Conservation (phyloP, 1,140 invertebrate genomes). For the Helicoverpa armigera region DNA sequence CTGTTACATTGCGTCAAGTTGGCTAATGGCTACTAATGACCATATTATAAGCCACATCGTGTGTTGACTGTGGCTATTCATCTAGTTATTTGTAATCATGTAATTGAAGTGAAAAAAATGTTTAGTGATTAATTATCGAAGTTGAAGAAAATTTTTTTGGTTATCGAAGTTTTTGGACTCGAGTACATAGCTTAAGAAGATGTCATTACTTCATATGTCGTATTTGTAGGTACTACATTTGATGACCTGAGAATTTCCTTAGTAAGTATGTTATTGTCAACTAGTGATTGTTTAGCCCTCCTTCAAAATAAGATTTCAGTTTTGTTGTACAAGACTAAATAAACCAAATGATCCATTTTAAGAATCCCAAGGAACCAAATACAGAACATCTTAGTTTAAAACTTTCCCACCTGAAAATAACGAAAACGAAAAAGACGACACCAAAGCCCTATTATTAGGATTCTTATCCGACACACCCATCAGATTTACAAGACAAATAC, state of each 20-base stretch:
- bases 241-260: too few species aligned
- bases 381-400: not conserved
- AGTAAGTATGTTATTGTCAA: too few species aligned
- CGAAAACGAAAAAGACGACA: constrained; percentile 22
- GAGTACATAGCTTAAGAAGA: too few species aligned
- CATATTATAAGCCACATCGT: constrained; percentile 15
- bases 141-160: not conserved
- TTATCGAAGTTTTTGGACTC: too few species aligned
- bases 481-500: constrained; percentile 62
- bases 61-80: not conserved
- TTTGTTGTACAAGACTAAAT: not conserved
- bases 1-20: constrained; percentile 17
- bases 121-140: not conserved
- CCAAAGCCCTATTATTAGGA: constrained; percentile 39
- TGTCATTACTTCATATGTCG: too few species aligned
- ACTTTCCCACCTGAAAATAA: constrained; percentile 24
- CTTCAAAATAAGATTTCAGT: too few species aligned
- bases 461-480: constrained; percentile 51
- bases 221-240: too few species aligned
- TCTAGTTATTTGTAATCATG: not conserved
- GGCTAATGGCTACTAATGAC: constrained; percentile 13
- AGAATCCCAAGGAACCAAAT: not conserved
- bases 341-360: not conserved
- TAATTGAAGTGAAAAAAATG: not conserved
- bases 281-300: too few species aligned